phyloP scores from a whole-genome alignment of 2,113 vertebrate species.

The Macaca mulatta region DNA sequence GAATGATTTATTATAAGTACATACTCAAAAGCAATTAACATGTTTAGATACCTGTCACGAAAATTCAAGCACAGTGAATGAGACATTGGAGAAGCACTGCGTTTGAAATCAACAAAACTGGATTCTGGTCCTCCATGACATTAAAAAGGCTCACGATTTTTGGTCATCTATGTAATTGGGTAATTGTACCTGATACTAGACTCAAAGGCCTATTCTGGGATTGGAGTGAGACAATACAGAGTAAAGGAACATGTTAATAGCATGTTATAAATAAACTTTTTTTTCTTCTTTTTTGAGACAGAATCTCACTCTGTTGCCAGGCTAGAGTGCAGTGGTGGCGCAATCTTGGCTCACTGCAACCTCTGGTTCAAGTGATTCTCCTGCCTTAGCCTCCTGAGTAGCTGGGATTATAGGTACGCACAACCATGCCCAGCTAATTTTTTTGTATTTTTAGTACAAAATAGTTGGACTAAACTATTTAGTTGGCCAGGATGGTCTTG shows the following conservation, averaged over 20 bases:
- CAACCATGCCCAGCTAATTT: too few relatives aligned
- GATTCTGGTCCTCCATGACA: background rate
- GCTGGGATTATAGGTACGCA: too few relatives aligned
- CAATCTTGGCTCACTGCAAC: too few relatives aligned
- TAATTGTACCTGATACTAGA: background rate
- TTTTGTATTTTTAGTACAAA: too few relatives aligned
- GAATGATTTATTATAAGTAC: background rate
- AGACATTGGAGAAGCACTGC: background rate
- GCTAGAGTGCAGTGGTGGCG: too few relatives aligned
- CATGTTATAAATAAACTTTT: background rate
- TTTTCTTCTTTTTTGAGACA: too few relatives aligned
- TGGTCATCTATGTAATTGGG: background rate
- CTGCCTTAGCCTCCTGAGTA: too few relatives aligned
- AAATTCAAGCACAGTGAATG: background rate
- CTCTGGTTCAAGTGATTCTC: too few relatives aligned
- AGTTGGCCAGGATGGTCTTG: too few relatives aligned
- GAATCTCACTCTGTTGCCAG: too few relatives aligned
- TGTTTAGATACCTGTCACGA: background rate
- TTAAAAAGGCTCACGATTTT: background rate
- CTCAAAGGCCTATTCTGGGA: background rate
- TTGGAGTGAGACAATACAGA: background rate
- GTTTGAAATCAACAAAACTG: background rate
- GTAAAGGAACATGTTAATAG: background rate
- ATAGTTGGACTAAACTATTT: too few relatives aligned
- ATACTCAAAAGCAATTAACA: background rate